These are phyloP conservation scores for Acanthoscelides obtectus DNA, from an alignment of 2,888 invertebrate species.

Conservation along the genomic window DNA sequence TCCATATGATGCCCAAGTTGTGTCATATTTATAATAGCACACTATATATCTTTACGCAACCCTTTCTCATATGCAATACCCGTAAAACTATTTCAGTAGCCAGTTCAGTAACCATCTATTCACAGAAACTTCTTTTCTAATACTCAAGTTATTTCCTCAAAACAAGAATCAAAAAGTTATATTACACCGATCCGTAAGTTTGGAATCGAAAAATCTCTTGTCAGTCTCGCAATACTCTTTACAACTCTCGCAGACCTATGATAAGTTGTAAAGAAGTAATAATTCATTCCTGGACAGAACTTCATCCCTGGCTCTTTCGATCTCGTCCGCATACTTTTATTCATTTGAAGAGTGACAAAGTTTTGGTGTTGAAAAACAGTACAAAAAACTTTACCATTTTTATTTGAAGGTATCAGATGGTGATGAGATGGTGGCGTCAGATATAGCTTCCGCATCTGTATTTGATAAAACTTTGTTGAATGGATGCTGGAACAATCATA, in stretches of 20 bases:
- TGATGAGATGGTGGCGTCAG: no score
- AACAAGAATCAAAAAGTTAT: background rate
- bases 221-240: background rate
- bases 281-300: background rate
- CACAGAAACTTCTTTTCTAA: background rate
- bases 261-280: background rate
- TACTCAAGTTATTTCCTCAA: background rate
- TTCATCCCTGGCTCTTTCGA: background rate
- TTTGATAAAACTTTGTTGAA: no score
- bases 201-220: background rate
- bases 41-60: no score
- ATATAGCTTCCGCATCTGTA: no score
- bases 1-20: no score
- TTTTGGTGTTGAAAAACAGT: background rate
- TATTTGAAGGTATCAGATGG: background rate
- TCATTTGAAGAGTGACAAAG: background rate
- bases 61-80: no score
- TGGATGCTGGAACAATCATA: no score
- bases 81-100: no score
- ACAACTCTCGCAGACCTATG: background rate
- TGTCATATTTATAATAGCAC: no score
- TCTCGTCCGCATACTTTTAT: background rate
- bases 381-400: background rate
- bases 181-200: background rate
- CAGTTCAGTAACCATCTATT: background rate